phyloP scores from a whole-genome alignment of 2,888 invertebrate genomes.

The Megaustenia siamemsis region DNA sequence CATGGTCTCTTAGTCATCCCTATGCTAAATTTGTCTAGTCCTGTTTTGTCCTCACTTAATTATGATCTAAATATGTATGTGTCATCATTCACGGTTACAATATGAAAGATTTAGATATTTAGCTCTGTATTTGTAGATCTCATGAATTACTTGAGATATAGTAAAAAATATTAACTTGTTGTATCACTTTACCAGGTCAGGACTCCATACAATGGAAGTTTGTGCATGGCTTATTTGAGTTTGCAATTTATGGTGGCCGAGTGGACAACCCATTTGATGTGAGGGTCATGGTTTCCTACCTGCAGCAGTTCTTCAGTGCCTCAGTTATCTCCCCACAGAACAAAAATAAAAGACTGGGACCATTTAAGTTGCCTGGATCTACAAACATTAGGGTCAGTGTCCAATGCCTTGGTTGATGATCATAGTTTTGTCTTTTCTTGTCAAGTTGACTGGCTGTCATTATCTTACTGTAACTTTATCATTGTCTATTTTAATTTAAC shows the following conservation, averaged over 20 bases:
- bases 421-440: not conserved
- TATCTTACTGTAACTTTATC: no score
- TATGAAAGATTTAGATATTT: no score
- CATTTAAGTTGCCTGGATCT: slow-evolving; percentile 83
- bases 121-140: no score
- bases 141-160: no score
- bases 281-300: slow-evolving; percentile 85
- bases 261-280: slow-evolving; percentile 89
- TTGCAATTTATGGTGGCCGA: slow-evolving; percentile 91
- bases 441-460: no score
- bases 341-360: slow-evolving; percentile 84
- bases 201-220: slow-evolving; percentile 85
- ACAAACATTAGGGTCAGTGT: slow-evolving; percentile 82
- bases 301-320: slow-evolving; percentile 81
- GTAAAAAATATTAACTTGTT: not conserved
- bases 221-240: slow-evolving; percentile 88
- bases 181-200: slow-evolving; percentile 61
- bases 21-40: no score
- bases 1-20: no score
- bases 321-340: slow-evolving; percentile 75
- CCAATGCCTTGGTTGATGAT: not conserved
- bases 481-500: no score
- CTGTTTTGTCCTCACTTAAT: no score
- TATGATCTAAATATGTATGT: no score
- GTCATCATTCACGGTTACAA: no score